phyloP scores from a whole-genome alignment of 2,888 invertebrate genomes.

The Xestia sexstrigata region DNA sequence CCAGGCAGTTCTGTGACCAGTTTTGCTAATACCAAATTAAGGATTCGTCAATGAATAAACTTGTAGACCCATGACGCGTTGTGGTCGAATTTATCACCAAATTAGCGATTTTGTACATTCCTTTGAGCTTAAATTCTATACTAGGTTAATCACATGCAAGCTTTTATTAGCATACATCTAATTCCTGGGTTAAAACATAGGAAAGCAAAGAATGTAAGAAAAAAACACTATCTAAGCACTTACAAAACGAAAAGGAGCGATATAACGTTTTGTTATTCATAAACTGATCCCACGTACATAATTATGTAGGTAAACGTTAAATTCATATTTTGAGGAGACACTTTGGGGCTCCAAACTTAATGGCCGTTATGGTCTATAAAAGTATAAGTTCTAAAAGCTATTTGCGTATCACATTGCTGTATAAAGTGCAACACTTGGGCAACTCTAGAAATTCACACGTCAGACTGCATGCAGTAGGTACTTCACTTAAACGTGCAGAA shows the following conservation, averaged over 20 bases:
- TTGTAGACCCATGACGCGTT: constrained; percentile 10
- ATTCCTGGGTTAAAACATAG: constrained; percentile 26
- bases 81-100: constrained; percentile 18
- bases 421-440: constrained; percentile 52
- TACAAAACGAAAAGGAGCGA: constrained; percentile 9
- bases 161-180: constrained; percentile 32
- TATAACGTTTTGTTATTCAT: constrained; percentile 63
- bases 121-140: constrained; percentile 31
- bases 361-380: constrained; percentile 23
- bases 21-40: neutral
- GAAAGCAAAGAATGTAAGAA: constrained; percentile 26
- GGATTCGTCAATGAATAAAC: neutral
- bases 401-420: constrained; percentile 28
- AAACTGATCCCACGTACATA: constrained; percentile 81
- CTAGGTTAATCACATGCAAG: constrained; percentile 53
- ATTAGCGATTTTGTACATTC: constrained; percentile 9
- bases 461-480: constrained; percentile 4
- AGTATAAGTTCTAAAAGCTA: constrained; percentile 4
- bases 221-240: constrained; percentile 22
- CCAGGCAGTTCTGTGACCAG: neutral
- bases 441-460: constrained; percentile 10
- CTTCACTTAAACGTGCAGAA: neutral
- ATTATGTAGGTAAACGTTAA: constrained; percentile 3
- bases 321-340: neutral
- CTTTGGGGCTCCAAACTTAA: neutral